Conservation (phyloP, 2,113 vertebrate genomes). For the Dicrurus megarhynchus region DNA sequence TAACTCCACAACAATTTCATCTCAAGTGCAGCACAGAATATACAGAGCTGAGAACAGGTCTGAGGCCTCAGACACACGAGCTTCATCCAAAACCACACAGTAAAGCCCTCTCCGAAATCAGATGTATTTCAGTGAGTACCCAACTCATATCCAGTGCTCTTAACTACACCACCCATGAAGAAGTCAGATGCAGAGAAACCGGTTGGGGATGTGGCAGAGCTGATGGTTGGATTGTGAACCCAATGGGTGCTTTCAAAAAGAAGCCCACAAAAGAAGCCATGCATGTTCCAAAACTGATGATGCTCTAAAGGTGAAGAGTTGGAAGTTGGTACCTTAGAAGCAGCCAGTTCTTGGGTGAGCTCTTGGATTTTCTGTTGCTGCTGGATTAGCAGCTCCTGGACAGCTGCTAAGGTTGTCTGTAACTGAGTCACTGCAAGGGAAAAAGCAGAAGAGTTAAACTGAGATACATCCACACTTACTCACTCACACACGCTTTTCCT, state of each 20-base stretch:
- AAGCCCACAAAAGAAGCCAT: background rate
- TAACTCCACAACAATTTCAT: background rate
- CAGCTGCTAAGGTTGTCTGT: constrained; percentile 87
- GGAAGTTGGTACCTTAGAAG: constrained; percentile 81
- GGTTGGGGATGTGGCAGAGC: background rate
- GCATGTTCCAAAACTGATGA: background rate
- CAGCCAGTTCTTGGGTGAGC: constrained; percentile 86
- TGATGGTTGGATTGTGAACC: background rate
- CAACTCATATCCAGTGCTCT: background rate
- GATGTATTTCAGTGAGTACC: background rate
- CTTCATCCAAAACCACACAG: background rate
- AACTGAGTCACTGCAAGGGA: constrained; percentile 86
- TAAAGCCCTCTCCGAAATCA: background rate
- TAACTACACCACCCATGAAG: background rate
- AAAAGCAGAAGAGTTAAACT: constrained; percentile 8
- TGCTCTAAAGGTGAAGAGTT: background rate
- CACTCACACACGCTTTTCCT: background rate
- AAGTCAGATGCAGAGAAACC: background rate
- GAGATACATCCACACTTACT: background rate
- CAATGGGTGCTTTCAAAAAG: background rate
- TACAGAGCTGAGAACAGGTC: background rate
- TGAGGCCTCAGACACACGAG: background rate
- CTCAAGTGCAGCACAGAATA: background rate
- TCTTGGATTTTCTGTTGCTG: constrained; percentile 95
- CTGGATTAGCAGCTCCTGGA: constrained; percentile 91